A percentile compares a stretch with the other conserved stretches of the same genome.
Evolutionary conservation across 1,140 invertebrate genomes (phyloP).

Genomic region (Cecropterus lyciades): DNA sequence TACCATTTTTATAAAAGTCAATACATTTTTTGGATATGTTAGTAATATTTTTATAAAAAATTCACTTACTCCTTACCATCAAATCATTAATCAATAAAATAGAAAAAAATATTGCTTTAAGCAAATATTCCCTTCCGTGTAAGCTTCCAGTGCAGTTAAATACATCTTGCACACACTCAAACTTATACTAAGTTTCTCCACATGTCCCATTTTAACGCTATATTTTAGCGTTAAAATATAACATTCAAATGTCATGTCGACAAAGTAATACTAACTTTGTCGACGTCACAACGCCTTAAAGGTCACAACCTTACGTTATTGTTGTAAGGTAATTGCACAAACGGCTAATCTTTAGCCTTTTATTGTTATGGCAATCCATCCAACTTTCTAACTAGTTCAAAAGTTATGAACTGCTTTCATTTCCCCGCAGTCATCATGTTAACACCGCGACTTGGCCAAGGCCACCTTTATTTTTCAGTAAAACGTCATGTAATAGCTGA

Average conservation of each 20-base stretch:
- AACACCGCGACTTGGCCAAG: background rate
- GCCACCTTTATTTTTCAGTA: background rate
- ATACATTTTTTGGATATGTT: conserved; percentile 42
- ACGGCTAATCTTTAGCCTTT: conserved; percentile 6
- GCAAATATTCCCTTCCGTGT: conserved; percentile 8
- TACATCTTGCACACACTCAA: conserved; percentile 14
- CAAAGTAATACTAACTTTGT: conserved; percentile 16
- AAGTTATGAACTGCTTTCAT: background rate
- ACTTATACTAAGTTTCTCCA: conserved; percentile 11
- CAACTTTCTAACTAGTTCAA: background rate
- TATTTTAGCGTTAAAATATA: conserved; percentile 3
- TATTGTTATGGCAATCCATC: conserved; percentile 11
- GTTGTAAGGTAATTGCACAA: conserved; percentile 16
- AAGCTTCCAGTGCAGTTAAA: conserved; percentile 31
- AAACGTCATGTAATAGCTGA: background rate
- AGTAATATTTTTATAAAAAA: conserved; percentile 44
- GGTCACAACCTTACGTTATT: conserved; percentile 25
- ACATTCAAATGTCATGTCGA: conserved; percentile 13
- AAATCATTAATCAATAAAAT: conserved; percentile 23
- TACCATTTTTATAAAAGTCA: conserved; percentile 33
- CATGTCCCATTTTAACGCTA: conserved; percentile 5
- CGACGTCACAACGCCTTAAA: conserved; percentile 25
- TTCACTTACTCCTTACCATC: conserved; percentile 23
- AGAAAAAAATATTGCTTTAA: conserved; percentile 26
- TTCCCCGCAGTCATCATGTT: background rate